Evolutionary conservation across 2,888 invertebrate genomes (phyloP).

Genomic region (Lochmaea crataegi): DNA sequence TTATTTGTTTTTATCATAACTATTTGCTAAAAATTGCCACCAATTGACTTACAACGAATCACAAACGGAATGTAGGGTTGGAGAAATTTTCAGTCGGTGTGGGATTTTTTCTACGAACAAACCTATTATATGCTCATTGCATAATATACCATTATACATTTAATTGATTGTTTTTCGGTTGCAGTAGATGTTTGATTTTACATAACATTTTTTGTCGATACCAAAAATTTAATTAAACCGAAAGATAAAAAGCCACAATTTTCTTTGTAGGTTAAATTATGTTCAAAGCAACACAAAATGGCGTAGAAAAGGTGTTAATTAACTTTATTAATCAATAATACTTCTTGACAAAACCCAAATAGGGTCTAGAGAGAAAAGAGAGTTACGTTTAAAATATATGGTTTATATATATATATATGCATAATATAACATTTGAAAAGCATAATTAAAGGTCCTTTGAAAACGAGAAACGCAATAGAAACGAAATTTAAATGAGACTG

Average conservation of each 20-base stretch:
- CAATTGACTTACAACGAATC: too few species aligned
- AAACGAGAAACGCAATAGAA: conserved; percentile 33
- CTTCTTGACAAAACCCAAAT: conserved; percentile 38
- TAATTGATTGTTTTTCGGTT: background rate
- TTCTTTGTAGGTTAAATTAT: conserved; percentile 36
- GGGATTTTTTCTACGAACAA: too few species aligned
- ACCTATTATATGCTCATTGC: too few species aligned
- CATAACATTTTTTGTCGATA: conserved; percentile 23
- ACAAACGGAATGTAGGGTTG: too few species aligned
- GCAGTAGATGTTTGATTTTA: conserved; percentile 16
- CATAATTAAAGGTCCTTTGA: conserved; percentile 49
- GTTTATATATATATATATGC: conserved; percentile 14
- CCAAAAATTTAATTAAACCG: conserved; percentile 33
- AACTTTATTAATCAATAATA: conserved; percentile 44
- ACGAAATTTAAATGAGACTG: conserved; percentile 49
- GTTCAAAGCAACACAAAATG: conserved; percentile 33
- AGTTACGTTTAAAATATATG: conserved; percentile 44
- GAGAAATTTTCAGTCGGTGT: too few species aligned
- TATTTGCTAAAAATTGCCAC: too few species aligned
- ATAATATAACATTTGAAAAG: conserved; percentile 34
- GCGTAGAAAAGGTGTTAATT: conserved; percentile 43
- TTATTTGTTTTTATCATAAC: too few species aligned
- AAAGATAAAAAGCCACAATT: conserved; percentile 22
- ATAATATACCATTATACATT: too few species aligned
- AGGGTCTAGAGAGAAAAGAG: conserved; percentile 37